Base-by-base conservation (phyloP, 2,797 vertebrate genomes). In the Macroramphosus scolopax region DNA sequence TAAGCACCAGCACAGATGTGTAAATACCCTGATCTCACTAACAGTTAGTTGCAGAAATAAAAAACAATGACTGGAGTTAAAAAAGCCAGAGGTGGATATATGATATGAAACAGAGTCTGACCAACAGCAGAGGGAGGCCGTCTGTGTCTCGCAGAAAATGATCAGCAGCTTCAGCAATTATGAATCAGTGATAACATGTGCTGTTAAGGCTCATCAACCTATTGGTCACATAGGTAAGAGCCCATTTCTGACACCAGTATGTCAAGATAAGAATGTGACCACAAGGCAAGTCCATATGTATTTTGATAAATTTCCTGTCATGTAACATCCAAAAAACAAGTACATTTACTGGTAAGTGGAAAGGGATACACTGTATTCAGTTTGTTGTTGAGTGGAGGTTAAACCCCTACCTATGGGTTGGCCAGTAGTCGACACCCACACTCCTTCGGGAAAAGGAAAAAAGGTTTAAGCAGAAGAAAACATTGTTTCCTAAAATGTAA, bases 351-450 rank as follows among this genome's bases (percentile, higher is more conserved):
- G 37, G 64, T 37, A 18, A 2, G 40, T 45, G n/a, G 38, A 18
- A 44, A 30, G 20, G 22, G 1, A 26, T 14, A n/a, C n/a, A n/a
- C n/a, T n/a, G n/a, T n/a, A 6, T 51, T 51, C n/a, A 51, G 8
- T 51, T 47, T 47, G 35, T 16, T 29, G 15, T 49, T 5, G 43
- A 46, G 41, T 36, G 17, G 31, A 62, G 44, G 28, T 46, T 13
- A 17, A 34, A 73, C 50, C 88, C 88, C 83, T 89, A 98, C 97
- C 97, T 81, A 99, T 93, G 17, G 97, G 92, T 73, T 98, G 97
- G 80, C 95, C 96, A 49, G 97, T 92, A 61, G 96, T 92, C 49
- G 97, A 93, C 85, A 99, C 94, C 97, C 97, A 99, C 90, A 99
- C 96, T 81, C 96, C 97, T 98, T 73, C n/a, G 63, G 29, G 25